phyloP scores from a whole-genome alignment of 2,797 vertebrate species.

The Betta splendens region DNA sequence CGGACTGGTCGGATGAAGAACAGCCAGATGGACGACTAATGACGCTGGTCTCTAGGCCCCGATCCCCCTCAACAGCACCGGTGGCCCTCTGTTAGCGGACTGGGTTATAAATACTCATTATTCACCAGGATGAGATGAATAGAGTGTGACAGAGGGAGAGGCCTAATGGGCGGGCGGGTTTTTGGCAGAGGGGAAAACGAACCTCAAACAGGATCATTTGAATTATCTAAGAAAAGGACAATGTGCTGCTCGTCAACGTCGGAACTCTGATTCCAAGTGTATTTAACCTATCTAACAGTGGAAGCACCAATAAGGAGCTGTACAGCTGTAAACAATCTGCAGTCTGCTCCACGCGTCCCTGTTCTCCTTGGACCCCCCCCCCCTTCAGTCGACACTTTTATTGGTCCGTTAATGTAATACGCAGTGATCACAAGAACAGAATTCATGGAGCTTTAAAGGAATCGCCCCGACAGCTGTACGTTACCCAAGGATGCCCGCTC shows the following conservation, averaged over 20 bases:
- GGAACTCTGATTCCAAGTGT: too few species aligned
- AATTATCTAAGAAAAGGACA: background rate
- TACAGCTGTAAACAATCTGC: too few species aligned
- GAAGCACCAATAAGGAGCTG: too few species aligned
- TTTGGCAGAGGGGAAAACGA: background rate
- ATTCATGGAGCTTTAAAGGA: conserved; percentile 6
- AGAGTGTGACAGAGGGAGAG: conserved; percentile 24
- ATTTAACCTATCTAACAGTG: too few species aligned
- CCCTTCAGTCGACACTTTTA: background rate
- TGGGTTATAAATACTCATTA: conserved; percentile 57
- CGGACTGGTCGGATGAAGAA: conserved; percentile 42
- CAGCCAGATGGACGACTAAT: conserved; percentile 53
- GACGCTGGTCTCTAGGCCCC: conserved; percentile 16
- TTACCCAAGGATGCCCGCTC: background rate
- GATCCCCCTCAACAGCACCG: conserved; percentile 11
- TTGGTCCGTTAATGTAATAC: conserved; percentile 7
- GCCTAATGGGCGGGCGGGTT: conserved; percentile 14
- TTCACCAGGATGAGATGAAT: conserved; percentile 51
- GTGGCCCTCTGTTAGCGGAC: conserved; percentile 37
- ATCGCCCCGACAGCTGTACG: background rate
- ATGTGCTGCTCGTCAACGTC: too few species aligned
- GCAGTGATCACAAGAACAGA: conserved; percentile 16
- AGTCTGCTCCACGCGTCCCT: conserved; percentile 22
- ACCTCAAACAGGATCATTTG: background rate
- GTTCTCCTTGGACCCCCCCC: conserved; percentile 2